Conservation (phyloP, 2,113 vertebrate genomes). For the Nycticryphes semicollaris region DNA sequence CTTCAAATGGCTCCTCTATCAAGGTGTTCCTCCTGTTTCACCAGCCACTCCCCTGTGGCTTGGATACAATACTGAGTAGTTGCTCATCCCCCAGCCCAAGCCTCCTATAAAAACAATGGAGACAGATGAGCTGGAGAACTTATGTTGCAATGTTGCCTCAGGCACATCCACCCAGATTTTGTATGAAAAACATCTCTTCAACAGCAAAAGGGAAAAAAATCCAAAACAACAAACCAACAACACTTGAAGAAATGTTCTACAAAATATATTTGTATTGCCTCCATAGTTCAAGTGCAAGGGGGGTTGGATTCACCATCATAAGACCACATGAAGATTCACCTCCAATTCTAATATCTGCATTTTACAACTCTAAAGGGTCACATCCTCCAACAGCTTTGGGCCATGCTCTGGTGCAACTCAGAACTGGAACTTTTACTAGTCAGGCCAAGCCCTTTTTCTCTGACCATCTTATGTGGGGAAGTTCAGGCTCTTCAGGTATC, state of each 20-base stretch:
- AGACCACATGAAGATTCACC: background rate
- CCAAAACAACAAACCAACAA: background rate
- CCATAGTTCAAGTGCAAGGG: background rate
- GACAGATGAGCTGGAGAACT: background rate
- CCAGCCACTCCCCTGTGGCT: background rate
- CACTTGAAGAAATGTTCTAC: background rate
- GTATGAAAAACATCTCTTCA: background rate
- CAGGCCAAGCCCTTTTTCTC: background rate
- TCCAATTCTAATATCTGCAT: background rate
- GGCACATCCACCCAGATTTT: background rate
- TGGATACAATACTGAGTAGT: background rate
- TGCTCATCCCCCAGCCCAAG: background rate
- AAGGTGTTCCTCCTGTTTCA: slow-evolving; percentile 58
- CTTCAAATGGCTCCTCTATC: slow-evolving; percentile 39
- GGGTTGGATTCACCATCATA: background rate
- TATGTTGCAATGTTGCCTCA: background rate
- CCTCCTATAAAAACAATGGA: background rate
- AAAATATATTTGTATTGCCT: background rate
- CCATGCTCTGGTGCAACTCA: background rate
- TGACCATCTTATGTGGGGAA: background rate
- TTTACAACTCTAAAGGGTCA: background rate
- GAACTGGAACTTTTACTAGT: background rate
- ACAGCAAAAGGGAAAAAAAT: background rate
- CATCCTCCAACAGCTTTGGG: background rate
- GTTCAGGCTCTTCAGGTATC: background rate